Conservation (phyloP, 2,113 vertebrate species). For the Uropsilus gracilis region DNA sequence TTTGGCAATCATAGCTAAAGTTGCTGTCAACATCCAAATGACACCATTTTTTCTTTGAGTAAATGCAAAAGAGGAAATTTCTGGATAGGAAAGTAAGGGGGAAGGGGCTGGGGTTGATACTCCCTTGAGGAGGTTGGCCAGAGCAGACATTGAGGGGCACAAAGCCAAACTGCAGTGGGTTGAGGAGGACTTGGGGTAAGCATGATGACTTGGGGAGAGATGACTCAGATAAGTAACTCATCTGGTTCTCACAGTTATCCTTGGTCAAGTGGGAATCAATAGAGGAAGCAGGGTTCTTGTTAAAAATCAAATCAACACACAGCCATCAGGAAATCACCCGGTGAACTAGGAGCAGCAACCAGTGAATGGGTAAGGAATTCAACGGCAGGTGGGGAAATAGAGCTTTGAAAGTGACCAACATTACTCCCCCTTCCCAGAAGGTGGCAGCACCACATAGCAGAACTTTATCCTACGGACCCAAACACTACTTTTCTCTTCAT, state of each 20-base stretch:
- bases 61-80: too few species aligned
- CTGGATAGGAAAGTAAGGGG: too few species aligned
- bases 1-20: too few species aligned
- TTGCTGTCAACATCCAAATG: too few species aligned
- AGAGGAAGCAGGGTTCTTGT: neutral
- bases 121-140: neutral
- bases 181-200: neutral
- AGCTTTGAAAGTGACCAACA: neutral
- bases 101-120: neutral
- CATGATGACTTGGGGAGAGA: neutral
- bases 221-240: neutral
- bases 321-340: neutral
- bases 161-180: neutral
- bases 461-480: neutral
- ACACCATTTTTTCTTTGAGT: too few species aligned
- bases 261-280: neutral
- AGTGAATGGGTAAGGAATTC: rapidly evolving
- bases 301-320: neutral
- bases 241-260: neutral
- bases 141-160: neutral
- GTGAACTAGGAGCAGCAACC: neutral
- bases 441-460: slow-evolving; percentile 12
- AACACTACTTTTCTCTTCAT: neutral
- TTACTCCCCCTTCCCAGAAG: neutral
- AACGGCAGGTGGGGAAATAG: neutral